These are phyloP conservation scores for Epiperipatus broadwayi DNA, from an alignment of 2,888 invertebrate genomes.

Conservation along the genomic window DNA sequence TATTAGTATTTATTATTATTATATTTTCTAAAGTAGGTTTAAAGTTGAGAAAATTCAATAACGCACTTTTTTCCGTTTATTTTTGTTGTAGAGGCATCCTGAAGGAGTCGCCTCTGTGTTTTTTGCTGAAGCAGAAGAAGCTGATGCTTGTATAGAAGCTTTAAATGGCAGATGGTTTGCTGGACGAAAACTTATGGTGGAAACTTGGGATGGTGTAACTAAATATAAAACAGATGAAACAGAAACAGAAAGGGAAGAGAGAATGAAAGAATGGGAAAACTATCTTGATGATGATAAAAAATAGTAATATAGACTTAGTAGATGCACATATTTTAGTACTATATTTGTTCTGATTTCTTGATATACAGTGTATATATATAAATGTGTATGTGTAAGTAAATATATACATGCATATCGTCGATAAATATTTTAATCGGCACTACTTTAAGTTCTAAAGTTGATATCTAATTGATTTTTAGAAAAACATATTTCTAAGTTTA, in stretches of 20 bases:
- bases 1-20: too few species aligned
- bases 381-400: too few species aligned
- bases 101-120: constrained; percentile 84
- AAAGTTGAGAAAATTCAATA: neutral
- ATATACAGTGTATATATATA: too few species aligned
- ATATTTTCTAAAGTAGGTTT: constrained; percentile 7
- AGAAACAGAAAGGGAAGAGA: constrained; percentile 57
- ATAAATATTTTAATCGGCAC: too few species aligned
- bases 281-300: constrained; percentile 49
- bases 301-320: too few species aligned
- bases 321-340: too few species aligned
- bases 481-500: too few species aligned
- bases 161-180: constrained; percentile 80
- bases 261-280: constrained; percentile 69
- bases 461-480: too few species aligned
- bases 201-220: constrained; percentile 85
- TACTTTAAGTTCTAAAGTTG: too few species aligned
- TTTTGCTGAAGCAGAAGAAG: constrained; percentile 72
- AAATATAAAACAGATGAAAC: constrained; percentile 80
- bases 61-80: constrained; percentile 15
- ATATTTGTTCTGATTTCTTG: too few species aligned
- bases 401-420: too few species aligned
- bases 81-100: constrained; percentile 48
- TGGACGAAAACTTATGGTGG: constrained; percentile 59
- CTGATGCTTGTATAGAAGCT: constrained; percentile 66